phyloP scores from a whole-genome alignment of 2,888 invertebrate species.

The Agrochola lychnidis region DNA sequence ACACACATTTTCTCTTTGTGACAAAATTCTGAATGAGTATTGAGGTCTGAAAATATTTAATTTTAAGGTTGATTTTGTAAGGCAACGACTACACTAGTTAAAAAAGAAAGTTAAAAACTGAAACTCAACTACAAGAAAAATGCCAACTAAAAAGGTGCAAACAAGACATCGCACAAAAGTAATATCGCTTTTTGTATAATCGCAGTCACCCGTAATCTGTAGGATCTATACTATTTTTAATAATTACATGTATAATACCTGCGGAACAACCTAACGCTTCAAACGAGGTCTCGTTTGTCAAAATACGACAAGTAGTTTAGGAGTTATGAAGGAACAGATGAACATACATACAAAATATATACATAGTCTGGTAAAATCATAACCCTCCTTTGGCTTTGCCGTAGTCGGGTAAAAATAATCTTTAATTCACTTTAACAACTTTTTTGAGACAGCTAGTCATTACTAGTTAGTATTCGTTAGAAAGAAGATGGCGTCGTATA shows the following conservation, averaged over 20 bases:
- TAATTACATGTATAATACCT: not conserved
- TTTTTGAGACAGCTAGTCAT: not conserved
- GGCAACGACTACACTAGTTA: not conserved
- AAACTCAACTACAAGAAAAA: not conserved
- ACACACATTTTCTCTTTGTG: constrained; percentile 4
- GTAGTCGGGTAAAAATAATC: not conserved
- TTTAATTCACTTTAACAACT: not conserved
- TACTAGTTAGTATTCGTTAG: not conserved
- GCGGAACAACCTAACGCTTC: not conserved
- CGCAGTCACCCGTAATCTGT: not conserved
- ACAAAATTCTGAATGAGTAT: constrained; percentile 7
- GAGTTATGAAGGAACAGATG: not conserved
- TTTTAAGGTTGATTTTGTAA: not conserved
- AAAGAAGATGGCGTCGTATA: too few species aligned
- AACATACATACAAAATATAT: not conserved
- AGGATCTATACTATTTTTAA: not conserved
- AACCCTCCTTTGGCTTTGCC: not conserved
- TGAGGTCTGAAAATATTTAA: not conserved
- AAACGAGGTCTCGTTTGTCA: not conserved
- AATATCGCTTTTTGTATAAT: not conserved
- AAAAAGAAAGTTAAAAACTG: not conserved
- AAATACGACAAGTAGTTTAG: not conserved
- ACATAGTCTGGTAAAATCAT: not conserved
- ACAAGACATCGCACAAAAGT: not conserved
- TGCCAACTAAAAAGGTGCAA: not conserved